Percentiles rank a stretch among this genome's conserved stretches.
Evolutionary conservation across 2,888 invertebrate genomes (phyloP).

Genomic region (Hermodice carunculata): DNA sequence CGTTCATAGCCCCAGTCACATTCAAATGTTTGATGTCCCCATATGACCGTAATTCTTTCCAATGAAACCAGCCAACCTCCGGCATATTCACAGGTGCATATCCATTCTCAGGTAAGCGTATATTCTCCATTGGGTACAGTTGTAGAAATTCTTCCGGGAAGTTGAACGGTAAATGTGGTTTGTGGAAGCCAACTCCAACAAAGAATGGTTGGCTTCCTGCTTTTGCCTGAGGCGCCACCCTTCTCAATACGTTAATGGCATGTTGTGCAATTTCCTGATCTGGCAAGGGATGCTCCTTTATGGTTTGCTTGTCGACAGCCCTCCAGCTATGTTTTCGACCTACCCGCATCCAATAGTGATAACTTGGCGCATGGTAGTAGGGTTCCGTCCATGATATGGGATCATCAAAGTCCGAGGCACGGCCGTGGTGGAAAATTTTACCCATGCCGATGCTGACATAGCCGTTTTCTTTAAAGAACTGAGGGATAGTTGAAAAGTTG

Average conservation of each 20-base stretch:
- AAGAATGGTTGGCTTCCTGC: slow-evolving; percentile 20
- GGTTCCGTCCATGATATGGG: slow-evolving; percentile 27
- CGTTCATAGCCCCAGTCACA: slow-evolving; percentile 21
- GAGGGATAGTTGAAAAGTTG: slow-evolving; percentile 30
- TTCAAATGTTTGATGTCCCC: slow-evolving; percentile 26
- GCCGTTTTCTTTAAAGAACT: slow-evolving; percentile 32
- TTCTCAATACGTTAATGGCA: slow-evolving; percentile 1
- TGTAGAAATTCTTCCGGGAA: slow-evolving; percentile 26
- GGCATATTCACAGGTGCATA: slow-evolving; percentile 27
- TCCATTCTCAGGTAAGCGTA: slow-evolving; percentile 19
- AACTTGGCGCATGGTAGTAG: slow-evolving; percentile 26
- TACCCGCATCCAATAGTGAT: slow-evolving; percentile 8
- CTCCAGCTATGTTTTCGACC: slow-evolving; percentile 9
- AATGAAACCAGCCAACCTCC: slow-evolving; percentile 17
- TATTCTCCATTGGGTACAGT: slow-evolving; percentile 6
- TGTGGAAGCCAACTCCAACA: slow-evolving; percentile 25
- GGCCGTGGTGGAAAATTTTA: slow-evolving; percentile 21
- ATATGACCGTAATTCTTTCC: slow-evolving; percentile 17
- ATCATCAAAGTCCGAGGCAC: slow-evolving; percentile 73
- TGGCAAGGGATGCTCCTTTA: background rate
- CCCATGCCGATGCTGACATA: slow-evolving; percentile 24
- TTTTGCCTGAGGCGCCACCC: slow-evolving; percentile 3
- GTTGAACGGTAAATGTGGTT: slow-evolving; percentile 29
- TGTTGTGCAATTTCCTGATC: slow-evolving; percentile 17
- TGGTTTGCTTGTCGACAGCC: slow-evolving; percentile 10